phyloP scores from a whole-genome alignment of 1,140 invertebrate genomes.

The Heliconius hewitsoni region DNA sequence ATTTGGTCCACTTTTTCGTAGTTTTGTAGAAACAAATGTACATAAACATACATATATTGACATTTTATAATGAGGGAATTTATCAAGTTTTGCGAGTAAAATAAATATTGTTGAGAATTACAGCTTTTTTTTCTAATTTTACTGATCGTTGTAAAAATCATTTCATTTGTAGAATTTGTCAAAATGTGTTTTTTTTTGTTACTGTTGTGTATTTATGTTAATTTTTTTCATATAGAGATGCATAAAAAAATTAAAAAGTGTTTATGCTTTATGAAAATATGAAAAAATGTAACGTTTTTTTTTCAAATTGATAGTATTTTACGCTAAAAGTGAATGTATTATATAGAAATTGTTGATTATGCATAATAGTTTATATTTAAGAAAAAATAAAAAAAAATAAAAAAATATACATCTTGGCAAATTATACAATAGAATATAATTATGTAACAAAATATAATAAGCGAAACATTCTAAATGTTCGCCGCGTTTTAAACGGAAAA shows the following conservation, averaged over 20 bases:
- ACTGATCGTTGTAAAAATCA: slow-evolving; percentile 36
- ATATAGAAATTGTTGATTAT: no score
- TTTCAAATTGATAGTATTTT: no score
- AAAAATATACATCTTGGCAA: not conserved
- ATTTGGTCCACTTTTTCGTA: no score
- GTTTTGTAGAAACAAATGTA: no score
- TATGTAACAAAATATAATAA: not conserved
- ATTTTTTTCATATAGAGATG: not conserved
- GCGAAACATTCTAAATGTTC: slow-evolving; percentile 2
- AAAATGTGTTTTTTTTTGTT: not conserved
- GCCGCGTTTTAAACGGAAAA: slow-evolving; percentile 32
- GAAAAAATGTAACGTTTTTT: no score
- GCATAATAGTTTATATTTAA: not conserved
- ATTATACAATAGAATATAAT: not conserved
- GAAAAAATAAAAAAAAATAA: not conserved
- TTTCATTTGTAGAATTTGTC: slow-evolving; percentile 33
- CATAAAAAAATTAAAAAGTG: not conserved
- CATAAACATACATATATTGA: not conserved
- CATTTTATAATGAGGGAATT: no score
- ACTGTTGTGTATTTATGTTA: not conserved
- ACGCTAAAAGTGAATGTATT: no score
- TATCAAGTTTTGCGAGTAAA: not conserved
- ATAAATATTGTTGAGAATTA: not conserved
- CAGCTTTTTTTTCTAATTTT: slow-evolving; percentile 16
- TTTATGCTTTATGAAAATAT: no score